Base-by-base conservation (phyloP, 2,888 invertebrate genomes). In the Gastracanthus pulcherrimus region DNA sequence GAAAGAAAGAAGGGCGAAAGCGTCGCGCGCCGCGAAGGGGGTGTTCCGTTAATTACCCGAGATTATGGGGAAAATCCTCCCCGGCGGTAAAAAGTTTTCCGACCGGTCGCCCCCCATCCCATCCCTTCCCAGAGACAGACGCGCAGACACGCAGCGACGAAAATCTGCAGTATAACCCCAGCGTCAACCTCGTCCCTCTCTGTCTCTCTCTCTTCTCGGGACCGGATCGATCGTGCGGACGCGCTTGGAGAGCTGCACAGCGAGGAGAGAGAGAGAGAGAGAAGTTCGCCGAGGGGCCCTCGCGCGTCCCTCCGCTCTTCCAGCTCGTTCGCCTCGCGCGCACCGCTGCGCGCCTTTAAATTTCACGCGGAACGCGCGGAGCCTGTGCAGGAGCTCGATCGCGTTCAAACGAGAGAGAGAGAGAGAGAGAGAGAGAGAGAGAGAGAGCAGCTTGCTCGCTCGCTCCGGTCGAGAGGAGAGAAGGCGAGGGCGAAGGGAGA, bases 61-160 rank as follows among this genome's bases (percentile, higher is more conserved):
- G 88, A 88, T 89, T 89, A 89, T 85, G 86, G 86, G 60, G 87
- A 83, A 88, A 88, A 87, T 87, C 86, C 85, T n/a, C n/a, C n/a
- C n/a, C n/a, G 85, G 83, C 86, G n/a, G 86, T 86, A 88, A 88
- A 88, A 88, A 88, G 82, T 86, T 87, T 84, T 84, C n/a, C n/a
- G 81, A 81, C 82, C 76, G 78, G 62, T 19, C 62, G 26, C 9
- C 71, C 34, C 19, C 0, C n/a, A n/a, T n/a, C n/a, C n/a, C n/a
- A n/a, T n/a, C n/a, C n/a, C n/a, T n/a, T n/a, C 62, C 13, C 38
- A 23, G 19, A 5, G 16, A 45, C 34, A n/a, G n/a, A 34, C 45
- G 55, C 19, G 29, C 29, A 62, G 41, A 64, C 13, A 51, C 70
- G 64, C n/a, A n/a, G n/a, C n/a, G n/a, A n/a, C n/a, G n/a, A n/a